phyloP scores from a whole-genome alignment of 2,888 invertebrate genomes.

The Steinernema hermaphroditum region DNA sequence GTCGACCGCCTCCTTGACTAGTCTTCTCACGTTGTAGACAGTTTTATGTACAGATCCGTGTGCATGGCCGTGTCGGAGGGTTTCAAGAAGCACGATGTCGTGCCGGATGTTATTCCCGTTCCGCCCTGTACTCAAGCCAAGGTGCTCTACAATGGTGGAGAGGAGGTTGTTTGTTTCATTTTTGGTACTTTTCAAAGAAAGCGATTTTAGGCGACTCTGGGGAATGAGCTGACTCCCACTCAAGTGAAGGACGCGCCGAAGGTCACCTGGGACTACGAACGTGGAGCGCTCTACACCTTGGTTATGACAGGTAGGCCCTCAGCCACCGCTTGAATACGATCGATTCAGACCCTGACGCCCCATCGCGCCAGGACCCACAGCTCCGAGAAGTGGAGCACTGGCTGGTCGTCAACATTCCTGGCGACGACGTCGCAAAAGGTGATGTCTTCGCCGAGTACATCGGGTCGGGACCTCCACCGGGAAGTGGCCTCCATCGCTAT shows the following conservation, averaged over 20 bases:
- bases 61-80: neutral
- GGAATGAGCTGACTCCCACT: constrained; percentile 65
- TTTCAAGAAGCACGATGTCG: neutral
- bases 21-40: too few relatives aligned
- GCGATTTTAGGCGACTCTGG: constrained; percentile 54
- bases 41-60: too few relatives aligned
- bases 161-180: too few relatives aligned
- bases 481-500: constrained; percentile 76
- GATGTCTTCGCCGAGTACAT: constrained; percentile 77
- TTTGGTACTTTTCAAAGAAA: neutral
- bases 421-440: constrained; percentile 75
- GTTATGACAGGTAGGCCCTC: constrained; percentile 77
- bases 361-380: constrained; percentile 79
- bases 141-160: neutral
- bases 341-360: constrained; percentile 83
- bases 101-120: neutral
- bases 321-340: too few relatives aligned
- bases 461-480: constrained; percentile 81
- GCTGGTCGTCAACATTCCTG: constrained; percentile 86
- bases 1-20: too few relatives aligned
- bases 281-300: constrained; percentile 74
- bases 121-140: neutral
- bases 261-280: constrained; percentile 73
- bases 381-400: constrained; percentile 88
- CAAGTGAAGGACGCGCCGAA: constrained; percentile 74